Base-by-base conservation (phyloP, 2,888 invertebrate genomes). In the Melitaea athalia region DNA sequence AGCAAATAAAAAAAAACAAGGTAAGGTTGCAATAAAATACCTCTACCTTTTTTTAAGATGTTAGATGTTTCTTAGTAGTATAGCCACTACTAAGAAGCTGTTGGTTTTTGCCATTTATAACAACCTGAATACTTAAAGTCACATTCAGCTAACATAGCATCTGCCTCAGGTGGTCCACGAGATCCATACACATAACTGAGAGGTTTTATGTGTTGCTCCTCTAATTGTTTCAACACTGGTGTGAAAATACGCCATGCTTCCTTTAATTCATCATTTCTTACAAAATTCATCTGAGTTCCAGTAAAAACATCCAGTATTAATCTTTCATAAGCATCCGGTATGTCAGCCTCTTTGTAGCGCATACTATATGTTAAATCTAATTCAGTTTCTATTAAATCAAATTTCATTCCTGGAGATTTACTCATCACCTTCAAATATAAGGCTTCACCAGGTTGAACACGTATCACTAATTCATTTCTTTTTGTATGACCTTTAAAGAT, bases 181-280 rank as follows among this genome's bases (percentile, higher is more conserved):
- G 98, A 97, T 33, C 97, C 97, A 86, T 96, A 97, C 85, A 93
- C 88, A 89, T 99, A 99, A 0, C 95, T 94, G 71, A 96, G 94
- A 0, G 99, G 99, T 77, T 93, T 92, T 0, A 96, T 89, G 76
- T 94, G 95, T 69, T 96, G 94, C 0, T 90, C 87, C 83, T 99
- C 99, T 72, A 99, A 96, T 81, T 95, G 87, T 83, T 99, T 97
- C 50, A 99, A 93, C 52, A 99, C 91, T 0, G 97, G 97, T 0
- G 99, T 99, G 83, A 99, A 99, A 79, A 99, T 99, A 78, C 99
- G 95, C 99, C 99, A 99, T 5, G 99, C 99, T 86, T 99, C 98
- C 60, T 96, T 96, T 68, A 99, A 91, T 84, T 99, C 99, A 89
- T 99, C 99, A 72, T 97, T 97, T 60, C 99, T 95, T 0, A 99